These are phyloP conservation scores for Melanotaenia trifasciata DNA, from an alignment of 2,797 vertebrate genomes.

Conservation along the genomic window DNA sequence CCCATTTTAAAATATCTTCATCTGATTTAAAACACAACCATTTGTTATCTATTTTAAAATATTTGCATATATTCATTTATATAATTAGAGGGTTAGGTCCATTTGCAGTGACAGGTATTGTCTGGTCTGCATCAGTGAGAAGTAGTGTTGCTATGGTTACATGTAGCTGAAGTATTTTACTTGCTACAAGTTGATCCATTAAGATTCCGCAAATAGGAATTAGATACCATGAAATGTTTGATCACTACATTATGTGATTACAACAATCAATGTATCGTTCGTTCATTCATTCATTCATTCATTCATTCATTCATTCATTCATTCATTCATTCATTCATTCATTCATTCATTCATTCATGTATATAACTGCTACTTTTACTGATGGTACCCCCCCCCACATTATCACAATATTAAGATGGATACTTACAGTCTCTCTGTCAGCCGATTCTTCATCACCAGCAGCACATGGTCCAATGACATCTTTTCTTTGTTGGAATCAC, in stretches of 20 bases:
- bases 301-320: not conserved
- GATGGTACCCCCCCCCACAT: no score
- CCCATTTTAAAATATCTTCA: not conserved
- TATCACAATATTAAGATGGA: not conserved
- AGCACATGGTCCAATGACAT: constrained; percentile 23
- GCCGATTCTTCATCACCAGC: constrained; percentile 26
- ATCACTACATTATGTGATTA: not conserved
- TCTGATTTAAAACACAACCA: not conserved
- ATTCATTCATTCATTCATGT: no score
- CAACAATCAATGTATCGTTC: not conserved
- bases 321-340: no score
- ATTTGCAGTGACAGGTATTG: not conserved
- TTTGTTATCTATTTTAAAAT: not conserved
- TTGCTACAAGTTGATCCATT: not conserved
- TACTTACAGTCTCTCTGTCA: constrained; percentile 61
- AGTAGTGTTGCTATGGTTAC: constrained; percentile 32
- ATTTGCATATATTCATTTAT: constrained; percentile 6
- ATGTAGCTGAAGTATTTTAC: constrained; percentile 2
- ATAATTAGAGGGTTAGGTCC: not conserved
- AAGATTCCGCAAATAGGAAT: not conserved
- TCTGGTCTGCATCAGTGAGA: constrained; percentile 11
- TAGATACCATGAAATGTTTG: not conserved
- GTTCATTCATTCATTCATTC: not conserved
- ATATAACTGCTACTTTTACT: no score
- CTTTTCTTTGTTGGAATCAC: constrained; percentile 41